Percentiles rank a stretch among this genome's conserved stretches.
Evolutionary conservation across 2,888 invertebrate genomes (phyloP).

Genomic region (Latheticus oryzae): DNA sequence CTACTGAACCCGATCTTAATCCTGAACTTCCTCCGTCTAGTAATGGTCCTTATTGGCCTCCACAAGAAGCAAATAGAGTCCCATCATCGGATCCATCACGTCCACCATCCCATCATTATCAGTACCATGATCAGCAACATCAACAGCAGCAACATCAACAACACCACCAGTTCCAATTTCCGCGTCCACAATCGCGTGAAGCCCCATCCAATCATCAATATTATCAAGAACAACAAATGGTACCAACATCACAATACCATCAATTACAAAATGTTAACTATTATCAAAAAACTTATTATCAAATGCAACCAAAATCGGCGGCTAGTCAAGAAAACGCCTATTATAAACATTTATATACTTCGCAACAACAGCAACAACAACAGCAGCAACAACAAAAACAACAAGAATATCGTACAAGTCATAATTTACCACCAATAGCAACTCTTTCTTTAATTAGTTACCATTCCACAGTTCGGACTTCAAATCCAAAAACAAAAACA

Average conservation of each 20-base stretch:
- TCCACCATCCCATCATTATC: slow-evolving; percentile 58
- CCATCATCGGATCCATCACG: slow-evolving; percentile 48
- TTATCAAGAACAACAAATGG: slow-evolving; percentile 37
- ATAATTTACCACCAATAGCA: slow-evolving; percentile 69
- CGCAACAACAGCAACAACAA: slow-evolving; percentile 21
- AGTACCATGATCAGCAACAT: slow-evolving; percentile 44
- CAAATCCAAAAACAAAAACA: slow-evolving; percentile 46
- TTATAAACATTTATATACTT: slow-evolving; percentile 41
- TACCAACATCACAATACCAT: slow-evolving; percentile 43
- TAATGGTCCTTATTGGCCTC: slow-evolving; percentile 55
- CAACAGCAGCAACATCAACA: slow-evolving; percentile 55
- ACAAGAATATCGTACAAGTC: slow-evolving; percentile 61
- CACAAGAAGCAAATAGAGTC: slow-evolving; percentile 38
- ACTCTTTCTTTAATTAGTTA: slow-evolving; percentile 65
- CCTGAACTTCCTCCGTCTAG: slow-evolving; percentile 46
- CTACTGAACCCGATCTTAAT: slow-evolving; percentile 41
- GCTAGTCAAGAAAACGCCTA: slow-evolving; percentile 29
- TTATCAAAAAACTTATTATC: slow-evolving; percentile 53
- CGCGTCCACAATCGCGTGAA: slow-evolving; percentile 54
- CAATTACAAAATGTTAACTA: slow-evolving; percentile 42
- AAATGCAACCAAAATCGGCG: slow-evolving; percentile 43
- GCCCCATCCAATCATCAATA: slow-evolving; percentile 48
- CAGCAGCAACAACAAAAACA: slow-evolving; percentile 44
- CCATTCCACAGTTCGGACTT: slow-evolving; percentile 61
- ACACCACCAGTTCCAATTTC: slow-evolving; percentile 51